Evolutionary conservation across 2,113 vertebrate species (phyloP), one percentile per base, ranked within the genome.

Genomic region (Scomber colias): DNA sequence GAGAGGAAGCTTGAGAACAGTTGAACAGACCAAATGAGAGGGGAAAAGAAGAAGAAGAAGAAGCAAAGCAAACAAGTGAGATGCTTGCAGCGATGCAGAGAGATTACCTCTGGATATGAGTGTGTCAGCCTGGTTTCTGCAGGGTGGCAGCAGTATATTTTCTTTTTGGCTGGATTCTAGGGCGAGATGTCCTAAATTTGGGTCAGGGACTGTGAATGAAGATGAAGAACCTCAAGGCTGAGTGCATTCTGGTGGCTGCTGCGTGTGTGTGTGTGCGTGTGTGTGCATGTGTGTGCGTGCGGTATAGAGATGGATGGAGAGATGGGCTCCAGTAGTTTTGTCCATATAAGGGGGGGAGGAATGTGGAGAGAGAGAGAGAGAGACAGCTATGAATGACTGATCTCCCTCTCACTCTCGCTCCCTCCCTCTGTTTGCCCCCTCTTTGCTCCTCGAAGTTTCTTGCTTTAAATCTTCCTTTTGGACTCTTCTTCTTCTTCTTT

Each of bases 331-430:
- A 89, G 86, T 84, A 77, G 84, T 93, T 92, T 91, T 94, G 85
- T 89, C 95, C 93, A 91, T 95, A 94, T 95, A 94, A 92, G 95
- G 91, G 87, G 87, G 87, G 84, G 69, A 93, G 93, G 95, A 93
- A 94, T 95, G 92, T 85, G 79, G 60, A 83, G 81, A 79, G 65
- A 75, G 81, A 35, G 31, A 35, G 31, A 40, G 35, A 83, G 75
- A 82, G 81, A 79, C 63, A 75, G 90, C 88, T 76, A 89, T 93
- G 89, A 94, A 89, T 92, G 91, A 93, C 84, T 86, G 90, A 93
- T 90, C 87, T 86, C 72, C 64, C 79, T 81, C 88, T 84, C 60
- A 13, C 62, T 21, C 83, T 79, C 66, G 60, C 67, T 69, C 49
- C 46, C 45, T 63, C 57, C 64, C 31, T 54, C 51, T 27, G 30